phyloP scores from a whole-genome alignment of 2,888 invertebrate genomes.

The Heliconius ismenius region DNA sequence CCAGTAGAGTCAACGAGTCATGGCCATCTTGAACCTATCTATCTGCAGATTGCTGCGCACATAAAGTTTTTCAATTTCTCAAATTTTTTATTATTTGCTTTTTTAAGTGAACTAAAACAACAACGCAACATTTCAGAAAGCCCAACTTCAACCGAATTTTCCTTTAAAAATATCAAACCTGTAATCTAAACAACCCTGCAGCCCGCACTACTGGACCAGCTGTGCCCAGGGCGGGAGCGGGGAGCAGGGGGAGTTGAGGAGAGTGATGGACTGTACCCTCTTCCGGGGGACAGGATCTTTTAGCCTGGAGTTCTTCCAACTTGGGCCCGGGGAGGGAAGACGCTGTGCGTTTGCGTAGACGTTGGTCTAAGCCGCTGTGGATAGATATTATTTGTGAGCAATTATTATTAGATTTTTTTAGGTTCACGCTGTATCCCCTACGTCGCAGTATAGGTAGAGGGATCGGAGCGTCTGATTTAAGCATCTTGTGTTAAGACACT shows the following conservation, averaged over 20 bases:
- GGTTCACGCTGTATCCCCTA: not conserved
- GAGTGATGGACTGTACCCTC: slow-evolving; percentile 25
- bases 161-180: slow-evolving; percentile 57
- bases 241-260: slow-evolving; percentile 43
- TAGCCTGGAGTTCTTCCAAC: slow-evolving; percentile 55
- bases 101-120: too few relatives aligned
- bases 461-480: too few relatives aligned
- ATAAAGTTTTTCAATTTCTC: not conserved
- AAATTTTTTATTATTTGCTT: too few relatives aligned
- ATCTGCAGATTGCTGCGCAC: too few relatives aligned
- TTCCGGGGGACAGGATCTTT: slow-evolving; percentile 45
- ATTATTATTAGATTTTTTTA: not conserved
- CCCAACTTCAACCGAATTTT: too few relatives aligned
- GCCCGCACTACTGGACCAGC: slow-evolving; percentile 74
- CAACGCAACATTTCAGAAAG: too few relatives aligned
- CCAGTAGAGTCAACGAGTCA: too few relatives aligned
- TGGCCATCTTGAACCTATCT: too few relatives aligned
- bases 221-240: slow-evolving; percentile 62
- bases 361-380: slow-evolving; percentile 65
- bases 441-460: not conserved
- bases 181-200: slow-evolving; percentile 72
- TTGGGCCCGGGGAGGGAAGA: slow-evolving; percentile 66
- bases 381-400: too few relatives aligned
- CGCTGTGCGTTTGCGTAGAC: slow-evolving; percentile 66
- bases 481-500: too few relatives aligned